Conservation (phyloP, 2,888 invertebrate species). For the Hyposoter didymator region DNA sequence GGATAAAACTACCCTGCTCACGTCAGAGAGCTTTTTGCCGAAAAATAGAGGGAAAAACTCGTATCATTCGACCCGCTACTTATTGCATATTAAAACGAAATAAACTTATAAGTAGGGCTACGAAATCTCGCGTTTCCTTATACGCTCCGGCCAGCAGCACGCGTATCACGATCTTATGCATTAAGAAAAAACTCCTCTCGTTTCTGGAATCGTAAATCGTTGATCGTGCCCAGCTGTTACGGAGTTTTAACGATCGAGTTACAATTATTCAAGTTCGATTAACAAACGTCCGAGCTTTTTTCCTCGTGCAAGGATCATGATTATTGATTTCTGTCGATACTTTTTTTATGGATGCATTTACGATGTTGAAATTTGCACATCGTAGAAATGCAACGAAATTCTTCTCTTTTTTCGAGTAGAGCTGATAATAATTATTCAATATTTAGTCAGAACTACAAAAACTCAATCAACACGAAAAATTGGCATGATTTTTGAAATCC, state of each 20-base stretch:
- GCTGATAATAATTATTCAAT: too few species aligned
- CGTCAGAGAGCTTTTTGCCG: not conserved
- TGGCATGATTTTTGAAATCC: too few species aligned
- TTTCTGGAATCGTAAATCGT: not conserved
- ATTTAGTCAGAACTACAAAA: too few species aligned
- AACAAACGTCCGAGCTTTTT: too few species aligned
- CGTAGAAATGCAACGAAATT: too few species aligned
- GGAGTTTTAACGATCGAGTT: not conserved
- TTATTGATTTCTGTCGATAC: too few species aligned
- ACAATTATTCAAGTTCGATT: too few species aligned
- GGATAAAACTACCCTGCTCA: slow-evolving; percentile 51
- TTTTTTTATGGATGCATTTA: too few species aligned
- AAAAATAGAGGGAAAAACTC: slow-evolving; percentile 26
- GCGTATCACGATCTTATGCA: slow-evolving; percentile 16
- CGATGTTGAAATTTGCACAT: too few species aligned
- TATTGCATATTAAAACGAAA: slow-evolving; percentile 62
- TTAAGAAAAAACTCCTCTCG: not conserved
- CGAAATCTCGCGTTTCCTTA: slow-evolving; percentile 14
- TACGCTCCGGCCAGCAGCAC: not conserved
- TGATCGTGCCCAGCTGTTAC: not conserved
- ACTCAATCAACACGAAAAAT: too few species aligned
- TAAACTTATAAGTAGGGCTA: slow-evolving; percentile 29
- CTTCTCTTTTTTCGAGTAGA: too few species aligned
- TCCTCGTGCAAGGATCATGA: too few species aligned
- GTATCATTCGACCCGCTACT: slow-evolving; percentile 35